Evolutionary conservation across 2,113 vertebrate genomes (phyloP), one percentile per base, ranked within the genome.

Genomic region (Pardalotus punctatus): DNA sequence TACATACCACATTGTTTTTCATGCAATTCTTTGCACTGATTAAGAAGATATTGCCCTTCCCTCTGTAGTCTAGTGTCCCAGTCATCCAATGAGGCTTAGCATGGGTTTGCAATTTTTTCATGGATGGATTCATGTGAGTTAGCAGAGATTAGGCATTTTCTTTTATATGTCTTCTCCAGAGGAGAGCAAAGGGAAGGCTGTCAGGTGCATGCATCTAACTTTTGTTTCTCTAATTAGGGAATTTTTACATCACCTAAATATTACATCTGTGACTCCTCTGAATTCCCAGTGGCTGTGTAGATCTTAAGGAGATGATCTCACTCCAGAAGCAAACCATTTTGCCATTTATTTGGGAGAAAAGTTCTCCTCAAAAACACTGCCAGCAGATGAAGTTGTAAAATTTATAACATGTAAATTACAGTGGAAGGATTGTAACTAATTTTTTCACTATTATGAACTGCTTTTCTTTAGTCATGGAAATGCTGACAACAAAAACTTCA

Each of bases 171-270:
- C 58, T 88, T 90, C 71, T 88, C 70, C 51, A 81, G 72, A 91
- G 61, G 24, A 72, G 10, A 86, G 58, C 27, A 93, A 88, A 94
- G 7, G 36, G n/a, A 91, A 78, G n/a, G 31, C 33, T 71, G 14
- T 38, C 80, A 18, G 15, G n/a, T 56, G 20, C 14, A 58, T 36
- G 10, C 23, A 81, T 80, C 21, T 61, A 71, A 69, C 36, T 73
- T 91, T 93, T 85, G 23, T 82, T 93, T 93, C 84, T 92, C 72
- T 74, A 64, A 71, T 85, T 80, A 90, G 13, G 45, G n/a, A 93
- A 31, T 3, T 80, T 76, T 88, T 88, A 43, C 20, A 0, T 86
- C 73, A 77, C n/a, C 5, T 58, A 45, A 72, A 71, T 36, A 25
- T 12, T 91, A 33, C 50, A 70, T 86, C 47, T 86, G 38, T 62